Conservation (phyloP, 2,797 vertebrate genomes). For the Numenius phaeopus region DNA sequence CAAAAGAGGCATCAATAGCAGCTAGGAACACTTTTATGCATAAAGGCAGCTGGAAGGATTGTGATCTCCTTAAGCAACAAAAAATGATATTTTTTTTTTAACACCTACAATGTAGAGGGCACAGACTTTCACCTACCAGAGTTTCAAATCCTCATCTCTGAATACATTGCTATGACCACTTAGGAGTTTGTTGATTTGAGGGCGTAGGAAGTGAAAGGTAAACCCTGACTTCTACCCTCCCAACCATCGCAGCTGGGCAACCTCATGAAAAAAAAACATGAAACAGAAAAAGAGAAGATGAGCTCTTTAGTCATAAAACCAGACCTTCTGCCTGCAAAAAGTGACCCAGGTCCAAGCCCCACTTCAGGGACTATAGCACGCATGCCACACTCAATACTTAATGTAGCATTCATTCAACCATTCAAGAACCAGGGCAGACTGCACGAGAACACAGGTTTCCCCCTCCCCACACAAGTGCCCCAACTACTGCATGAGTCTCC, state of each 20-base stretch:
- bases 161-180: background rate
- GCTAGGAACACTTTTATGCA: background rate
- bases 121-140: background rate
- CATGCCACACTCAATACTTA: background rate
- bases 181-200: background rate
- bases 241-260: background rate
- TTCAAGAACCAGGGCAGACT: background rate
- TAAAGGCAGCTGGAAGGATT: background rate
- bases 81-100: background rate
- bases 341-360: background rate
- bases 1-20: background rate
- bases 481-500: background rate
- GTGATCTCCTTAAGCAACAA: background rate
- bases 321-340: background rate
- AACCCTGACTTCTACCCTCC: background rate
- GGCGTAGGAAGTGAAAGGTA: background rate
- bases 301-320: background rate
- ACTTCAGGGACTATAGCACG: rapidly evolving
- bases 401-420: too few species aligned
- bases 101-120: background rate
- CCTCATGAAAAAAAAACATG: background rate
- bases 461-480: background rate
- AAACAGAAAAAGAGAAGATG: background rate
- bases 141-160: slow-evolving; percentile 15
- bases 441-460: background rate